Evolutionary conservation across 2,888 invertebrate genomes (phyloP).

Genomic region (Eremobia ochroleuca): DNA sequence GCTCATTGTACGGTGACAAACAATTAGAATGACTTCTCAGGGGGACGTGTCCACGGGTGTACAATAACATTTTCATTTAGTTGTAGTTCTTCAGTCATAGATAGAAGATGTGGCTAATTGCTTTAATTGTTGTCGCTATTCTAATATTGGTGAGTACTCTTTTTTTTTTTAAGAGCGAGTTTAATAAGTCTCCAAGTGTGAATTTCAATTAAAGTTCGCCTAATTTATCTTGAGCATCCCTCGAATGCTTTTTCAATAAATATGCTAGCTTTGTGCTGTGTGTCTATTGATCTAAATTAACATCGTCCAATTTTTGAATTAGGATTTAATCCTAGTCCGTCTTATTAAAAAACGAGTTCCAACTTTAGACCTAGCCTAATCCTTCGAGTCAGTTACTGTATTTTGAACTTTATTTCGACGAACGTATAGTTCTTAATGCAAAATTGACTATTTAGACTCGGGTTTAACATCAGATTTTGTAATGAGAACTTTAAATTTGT

Average conservation of each 20-base stretch:
- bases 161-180: background rate
- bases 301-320: background rate
- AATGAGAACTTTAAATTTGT: no score
- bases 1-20: slow-evolving; percentile 67
- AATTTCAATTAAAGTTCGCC: background rate
- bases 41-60: slow-evolving; percentile 43
- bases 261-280: background rate
- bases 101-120: slow-evolving; percentile 70
- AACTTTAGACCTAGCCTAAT: no score
- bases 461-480: no score
- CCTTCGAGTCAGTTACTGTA: no score
- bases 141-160: slow-evolving; percentile 66
- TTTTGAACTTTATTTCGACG: no score
- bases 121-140: slow-evolving; percentile 44
- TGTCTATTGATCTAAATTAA: background rate
- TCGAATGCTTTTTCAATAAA: background rate
- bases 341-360: no score
- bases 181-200: background rate
- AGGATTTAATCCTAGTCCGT: background rate
- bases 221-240: background rate
- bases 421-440: no score
- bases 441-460: no score
- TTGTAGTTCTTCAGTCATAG: slow-evolving; percentile 48
- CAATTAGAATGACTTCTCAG: slow-evolving; percentile 64
- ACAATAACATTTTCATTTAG: slow-evolving; percentile 68